Base-by-base conservation (phyloP, 1,140 invertebrate species). In the Tachypleus tridentatus region DNA sequence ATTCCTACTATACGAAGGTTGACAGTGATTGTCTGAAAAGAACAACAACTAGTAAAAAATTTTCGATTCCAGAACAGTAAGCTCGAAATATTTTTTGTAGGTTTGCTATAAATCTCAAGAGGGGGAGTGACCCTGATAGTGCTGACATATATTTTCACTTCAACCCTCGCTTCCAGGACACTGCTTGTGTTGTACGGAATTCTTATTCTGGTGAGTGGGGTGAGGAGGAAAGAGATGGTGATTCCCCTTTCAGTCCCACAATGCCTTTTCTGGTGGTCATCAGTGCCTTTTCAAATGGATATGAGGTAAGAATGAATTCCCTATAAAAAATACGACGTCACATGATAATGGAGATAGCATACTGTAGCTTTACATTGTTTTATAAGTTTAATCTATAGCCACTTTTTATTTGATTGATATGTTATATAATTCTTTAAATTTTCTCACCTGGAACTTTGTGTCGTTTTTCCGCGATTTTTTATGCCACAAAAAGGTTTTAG, bases 121-220 rank as follows among this genome's bases (percentile, higher is more conserved):
- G 63, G 60, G 63, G 62, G 60, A 60, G 63, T 61, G 63, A 64
- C 60, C 9, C 56, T 53, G 60, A 64, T 48, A 47, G 51, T 58
- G 63, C 59, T 50, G 69, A 67, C 57, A 7, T 67, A 63, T 61
- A 60, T 47, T 60, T 69, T 59, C 64, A 70, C 57, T 58, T 72
- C 48, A 62, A 67, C 63, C 59, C 64, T 57, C 62, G 51, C n/a
- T 67, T 65, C 53, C 59, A 63, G 53, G 49, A 53, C n/a, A 53
- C 60, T 62, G 56, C 59, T 50, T 49, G 64, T 57, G 69, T 70
- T 51, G 69, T 68, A 58, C 64, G 69, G 53, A 70, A 70, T 59
- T 62, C 62, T 29, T 53, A 48, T 3, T 29, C 52, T 29, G 52
- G 51, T 61, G 11, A 49, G 52, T 70, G 69, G 69, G 69, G 67